Evolutionary conservation across 1,140 invertebrate species (phyloP).

Genomic region (Euura saliciscinereae): DNA sequence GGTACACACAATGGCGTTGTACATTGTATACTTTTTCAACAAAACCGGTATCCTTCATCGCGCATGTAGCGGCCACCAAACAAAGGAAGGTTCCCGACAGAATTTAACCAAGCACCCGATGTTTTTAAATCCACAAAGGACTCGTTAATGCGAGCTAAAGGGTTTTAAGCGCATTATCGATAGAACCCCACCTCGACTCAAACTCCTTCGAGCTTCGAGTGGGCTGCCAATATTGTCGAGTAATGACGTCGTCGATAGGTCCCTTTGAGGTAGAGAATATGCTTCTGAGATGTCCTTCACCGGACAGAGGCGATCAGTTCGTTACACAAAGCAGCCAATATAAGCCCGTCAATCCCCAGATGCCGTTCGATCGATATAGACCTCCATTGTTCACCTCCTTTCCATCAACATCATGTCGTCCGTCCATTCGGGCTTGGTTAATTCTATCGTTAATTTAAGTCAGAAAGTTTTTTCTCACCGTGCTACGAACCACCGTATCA

Average conservation of each 20-base stretch:
- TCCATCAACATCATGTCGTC: not conserved
- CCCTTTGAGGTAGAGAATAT: slow-evolving; percentile 9
- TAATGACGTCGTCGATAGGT: slow-evolving; percentile 5
- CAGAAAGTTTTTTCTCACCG: too few species aligned
- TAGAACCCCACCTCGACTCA: not conserved
- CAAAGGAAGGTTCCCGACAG: slow-evolving; percentile 22
- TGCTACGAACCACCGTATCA: not conserved
- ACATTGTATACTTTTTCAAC: slow-evolving; percentile 28
- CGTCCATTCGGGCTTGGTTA: not conserved
- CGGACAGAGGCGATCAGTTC: not conserved
- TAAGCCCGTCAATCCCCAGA: not conserved
- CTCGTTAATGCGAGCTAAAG: slow-evolving; percentile 15
- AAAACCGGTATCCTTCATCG: slow-evolving; percentile 32
- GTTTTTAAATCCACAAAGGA: slow-evolving; percentile 30
- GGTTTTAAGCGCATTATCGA: slow-evolving; percentile 7
- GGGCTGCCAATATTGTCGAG: slow-evolving; percentile 17
- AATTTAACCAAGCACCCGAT: slow-evolving; percentile 28
- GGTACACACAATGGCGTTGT: slow-evolving; percentile 6
- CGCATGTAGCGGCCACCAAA: slow-evolving; percentile 13
- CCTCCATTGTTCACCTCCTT: not conserved
- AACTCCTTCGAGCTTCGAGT: slow-evolving; percentile 3
- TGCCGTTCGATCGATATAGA: not conserved
- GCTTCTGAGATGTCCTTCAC: not conserved
- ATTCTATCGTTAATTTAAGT: not conserved
- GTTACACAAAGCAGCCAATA: not conserved